Evolutionary conservation across 2,888 invertebrate species (phyloP).

Genomic region (Phrixothrix hirtus): DNA sequence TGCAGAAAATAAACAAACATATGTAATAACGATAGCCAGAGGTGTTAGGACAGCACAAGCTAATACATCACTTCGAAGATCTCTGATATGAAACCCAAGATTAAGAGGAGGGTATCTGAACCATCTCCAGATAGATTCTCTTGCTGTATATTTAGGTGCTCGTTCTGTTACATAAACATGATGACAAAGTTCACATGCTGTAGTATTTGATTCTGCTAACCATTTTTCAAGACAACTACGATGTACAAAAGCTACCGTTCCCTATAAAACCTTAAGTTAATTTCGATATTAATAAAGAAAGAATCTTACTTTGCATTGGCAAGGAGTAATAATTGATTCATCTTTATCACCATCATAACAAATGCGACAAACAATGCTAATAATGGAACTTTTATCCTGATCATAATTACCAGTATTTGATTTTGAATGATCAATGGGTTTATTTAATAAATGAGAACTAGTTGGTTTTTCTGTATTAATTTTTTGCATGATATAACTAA

Average conservation of each 20-base stretch:
- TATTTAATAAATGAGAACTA: constrained; percentile 12
- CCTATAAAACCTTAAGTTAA: constrained; percentile 57
- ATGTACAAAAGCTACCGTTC: constrained; percentile 74
- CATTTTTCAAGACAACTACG: constrained; percentile 74
- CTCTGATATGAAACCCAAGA: constrained; percentile 46
- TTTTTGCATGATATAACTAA: constrained; percentile 10
- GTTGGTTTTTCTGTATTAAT: constrained; percentile 19
- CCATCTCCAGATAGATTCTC: constrained; percentile 65
- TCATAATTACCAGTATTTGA: constrained; percentile 7
- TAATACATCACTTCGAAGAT: constrained; percentile 58
- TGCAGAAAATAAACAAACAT: constrained; percentile 58
- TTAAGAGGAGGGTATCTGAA: constrained; percentile 50
- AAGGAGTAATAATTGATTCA: constrained; percentile 57
- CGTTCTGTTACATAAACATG: constrained; percentile 67
- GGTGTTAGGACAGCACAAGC: constrained; percentile 64
- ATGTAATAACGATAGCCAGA: constrained; percentile 59
- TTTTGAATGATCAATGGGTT: constrained; percentile 9
- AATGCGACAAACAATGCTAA: constrained; percentile 56
- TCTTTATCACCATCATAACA: constrained; percentile 58
- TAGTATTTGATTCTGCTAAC: constrained; percentile 73
- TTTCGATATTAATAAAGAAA: neutral
- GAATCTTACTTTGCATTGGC: constrained; percentile 56
- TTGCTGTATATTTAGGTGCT: constrained; percentile 63
- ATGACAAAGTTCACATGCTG: constrained; percentile 74
- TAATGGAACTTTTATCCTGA: constrained; percentile 41